Percentiles rank a stretch among this genome's conserved stretches.
Conservation (phyloP, 2,113 vertebrate species). For the Malaclemys terrapin region DNA sequence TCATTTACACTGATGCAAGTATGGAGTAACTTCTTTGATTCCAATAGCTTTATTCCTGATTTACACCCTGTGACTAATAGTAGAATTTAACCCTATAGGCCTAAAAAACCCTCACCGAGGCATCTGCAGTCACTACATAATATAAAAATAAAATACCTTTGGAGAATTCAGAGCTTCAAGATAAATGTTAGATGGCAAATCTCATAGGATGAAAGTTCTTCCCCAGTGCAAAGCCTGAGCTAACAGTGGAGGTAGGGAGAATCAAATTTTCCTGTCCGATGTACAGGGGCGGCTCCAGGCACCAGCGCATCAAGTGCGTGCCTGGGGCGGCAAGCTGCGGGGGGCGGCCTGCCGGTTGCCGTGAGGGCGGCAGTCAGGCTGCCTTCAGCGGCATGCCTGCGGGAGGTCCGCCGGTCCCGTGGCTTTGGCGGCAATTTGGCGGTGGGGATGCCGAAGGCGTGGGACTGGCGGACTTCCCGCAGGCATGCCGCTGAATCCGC, state of each 20-base stretch:
- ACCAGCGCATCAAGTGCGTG: too few species aligned
- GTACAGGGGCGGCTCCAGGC: background rate
- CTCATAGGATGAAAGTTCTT: background rate
- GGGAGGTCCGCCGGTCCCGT: too few species aligned
- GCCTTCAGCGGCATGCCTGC: too few species aligned
- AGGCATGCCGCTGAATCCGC: too few species aligned
- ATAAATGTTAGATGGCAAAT: background rate
- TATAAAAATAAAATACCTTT: background rate
- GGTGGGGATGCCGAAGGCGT: too few species aligned
- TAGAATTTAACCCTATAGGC: rapidly evolving
- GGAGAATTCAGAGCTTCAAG: background rate
- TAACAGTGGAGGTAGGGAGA: rapidly evolving
- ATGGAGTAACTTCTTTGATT: background rate
- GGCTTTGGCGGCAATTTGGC: too few species aligned
- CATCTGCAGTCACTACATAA: background rate
- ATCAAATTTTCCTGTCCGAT: rapidly evolving
- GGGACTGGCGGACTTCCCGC: too few species aligned
- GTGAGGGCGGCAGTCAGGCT: too few species aligned
- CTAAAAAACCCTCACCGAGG: background rate
- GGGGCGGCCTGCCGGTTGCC: too few species aligned
- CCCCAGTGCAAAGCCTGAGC: background rate
- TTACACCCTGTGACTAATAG: background rate
- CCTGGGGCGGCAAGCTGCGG: too few species aligned
- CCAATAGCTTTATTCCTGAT: background rate
- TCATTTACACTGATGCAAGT: rapidly evolving